Evolutionary conservation across 2,888 invertebrate genomes (phyloP), one percentile per base, ranked within the genome.

Genomic region (Ptychoptera contaminata): DNA sequence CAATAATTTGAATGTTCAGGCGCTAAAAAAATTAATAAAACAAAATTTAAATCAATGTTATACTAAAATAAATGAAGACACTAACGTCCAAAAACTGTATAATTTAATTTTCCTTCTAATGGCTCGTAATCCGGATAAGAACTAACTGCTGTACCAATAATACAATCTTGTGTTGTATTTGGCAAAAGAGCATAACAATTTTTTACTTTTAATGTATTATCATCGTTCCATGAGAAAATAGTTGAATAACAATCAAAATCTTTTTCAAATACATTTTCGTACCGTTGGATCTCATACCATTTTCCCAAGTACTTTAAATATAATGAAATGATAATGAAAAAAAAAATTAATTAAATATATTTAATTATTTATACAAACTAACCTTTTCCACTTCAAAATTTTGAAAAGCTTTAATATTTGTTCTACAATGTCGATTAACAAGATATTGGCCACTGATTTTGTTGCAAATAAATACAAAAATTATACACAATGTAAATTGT

Each of bases 61-160:
- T n/a, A n/a, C n/a, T n/a, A 7, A 32, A 32, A n/a, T n/a, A n/a
- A n/a, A n/a, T n/a, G n/a, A n/a, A 9, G 8, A 9, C n/a, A 11
- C 32, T 32, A 11, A 34, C 23, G 16, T 14, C 14, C 16, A 11
- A 14, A 29, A 15, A 46, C 42, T 2, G 42, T 36, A 0, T 43
- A 42, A 16, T 46, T 42, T 5, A 46, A 38, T 35, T 40, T 43
- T 10, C 35, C 46, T 16, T 29, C 15, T 8, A 40, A n/a, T 16
- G 46, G 46, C 15, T 9, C 11, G 5, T 16, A 14, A 35, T 34
- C 11, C 2, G 45, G 45, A 29, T 37, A 37, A 5, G 45, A 40
- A 8, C 42, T 29, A 10, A 40, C 12, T 11, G 42, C 46, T 8
- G 30, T 16, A 1, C 46, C 46, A 16, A n/a, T 4, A 2, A 12